A percentile compares a stretch with the other conserved stretches of the same genome.
These are phyloP conservation scores for Agelastica alni DNA, from an alignment of 2,888 invertebrate species.

Conservation along the genomic window DNA sequence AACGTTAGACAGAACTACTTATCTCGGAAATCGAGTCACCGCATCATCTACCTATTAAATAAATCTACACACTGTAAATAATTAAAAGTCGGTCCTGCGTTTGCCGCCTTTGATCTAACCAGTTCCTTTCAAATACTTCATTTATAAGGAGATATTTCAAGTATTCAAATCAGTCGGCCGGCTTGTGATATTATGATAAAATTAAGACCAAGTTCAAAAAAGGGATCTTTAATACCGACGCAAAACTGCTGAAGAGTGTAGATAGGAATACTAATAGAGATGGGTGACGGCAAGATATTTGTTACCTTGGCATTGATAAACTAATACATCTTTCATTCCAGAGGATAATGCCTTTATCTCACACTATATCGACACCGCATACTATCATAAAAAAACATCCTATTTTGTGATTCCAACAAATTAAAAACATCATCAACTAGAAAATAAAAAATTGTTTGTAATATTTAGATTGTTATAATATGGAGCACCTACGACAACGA, in stretches of 20 bases:
- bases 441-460: too few relatives aligned
- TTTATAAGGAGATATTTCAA: slow-evolving; percentile 39
- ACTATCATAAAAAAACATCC: too few relatives aligned
- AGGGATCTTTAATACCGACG: slow-evolving; percentile 22
- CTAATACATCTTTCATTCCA: too few relatives aligned
- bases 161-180: slow-evolving; percentile 37
- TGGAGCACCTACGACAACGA: too few relatives aligned
- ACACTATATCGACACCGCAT: too few relatives aligned
- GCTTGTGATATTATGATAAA: slow-evolving; percentile 36
- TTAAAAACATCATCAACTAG: too few relatives aligned
- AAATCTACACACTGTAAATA: slow-evolving; percentile 17
- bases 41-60: slow-evolving; percentile 11
- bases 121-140: slow-evolving; percentile 40
- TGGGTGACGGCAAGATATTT: too few relatives aligned
- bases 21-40: neutral
- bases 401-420: too few relatives aligned
- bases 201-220: slow-evolving; percentile 33
- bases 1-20: neutral
- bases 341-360: too few relatives aligned
- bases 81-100: slow-evolving; percentile 29
- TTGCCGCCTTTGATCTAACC: slow-evolving; percentile 42
- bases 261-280: neutral
- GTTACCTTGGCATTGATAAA: too few relatives aligned
- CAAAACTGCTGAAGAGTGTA: slow-evolving; percentile 11
- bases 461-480: too few relatives aligned